These are phyloP conservation scores for Tonatia bakeri DNA, from an alignment of 2,113 vertebrate genomes.

Conservation along the genomic window DNA sequence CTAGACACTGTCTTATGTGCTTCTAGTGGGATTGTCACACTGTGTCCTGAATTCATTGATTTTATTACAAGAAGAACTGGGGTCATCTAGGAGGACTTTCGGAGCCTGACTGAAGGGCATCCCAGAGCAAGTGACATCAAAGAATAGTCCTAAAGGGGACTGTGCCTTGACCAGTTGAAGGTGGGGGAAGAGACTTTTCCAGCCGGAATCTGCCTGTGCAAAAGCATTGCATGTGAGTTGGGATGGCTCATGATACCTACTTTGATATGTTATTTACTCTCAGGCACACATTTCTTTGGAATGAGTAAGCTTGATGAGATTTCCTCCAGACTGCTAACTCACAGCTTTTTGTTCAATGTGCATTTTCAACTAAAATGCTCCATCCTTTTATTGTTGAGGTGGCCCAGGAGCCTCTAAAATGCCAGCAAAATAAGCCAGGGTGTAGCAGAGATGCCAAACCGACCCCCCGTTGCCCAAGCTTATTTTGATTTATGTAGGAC, in stretches of 20 bases:
- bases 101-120: background rate
- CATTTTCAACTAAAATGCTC: background rate
- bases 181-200: background rate
- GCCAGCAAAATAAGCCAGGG: background rate
- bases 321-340: background rate
- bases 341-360: background rate
- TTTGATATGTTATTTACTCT: background rate
- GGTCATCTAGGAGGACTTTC: background rate
- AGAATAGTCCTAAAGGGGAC: background rate
- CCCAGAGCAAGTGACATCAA: background rate
- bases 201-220: background rate
- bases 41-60: background rate
- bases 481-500: slow-evolving; percentile 19
- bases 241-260: background rate
- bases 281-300: background rate
- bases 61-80: background rate
- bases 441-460: background rate
- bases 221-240: background rate
- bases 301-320: background rate
- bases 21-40: background rate
- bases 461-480: background rate
- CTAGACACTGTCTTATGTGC: background rate
- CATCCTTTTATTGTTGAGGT: background rate
- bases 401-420: background rate
- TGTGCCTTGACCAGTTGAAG: background rate